A percentile compares a stretch with the other conserved stretches of the same genome.
Evolutionary conservation across 30 jellyfish, hydroid and myxozoan species (phyloP).

Genomic region (Turritopsis rubra): DNA sequence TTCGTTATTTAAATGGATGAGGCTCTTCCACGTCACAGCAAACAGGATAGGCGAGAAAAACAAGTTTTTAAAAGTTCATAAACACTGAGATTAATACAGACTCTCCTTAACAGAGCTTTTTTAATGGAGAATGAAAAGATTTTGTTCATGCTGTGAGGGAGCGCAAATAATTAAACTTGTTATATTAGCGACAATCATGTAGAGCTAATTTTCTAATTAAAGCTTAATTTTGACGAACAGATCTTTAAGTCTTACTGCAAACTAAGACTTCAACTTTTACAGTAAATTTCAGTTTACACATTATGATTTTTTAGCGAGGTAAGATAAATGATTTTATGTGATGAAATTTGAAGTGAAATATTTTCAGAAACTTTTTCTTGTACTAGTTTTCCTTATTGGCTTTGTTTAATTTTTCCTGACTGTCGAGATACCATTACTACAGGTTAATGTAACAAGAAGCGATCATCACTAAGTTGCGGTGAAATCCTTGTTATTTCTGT

Average conservation of each 20-base stretch:
- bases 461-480: no score
- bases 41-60: not conserved
- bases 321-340: not conserved
- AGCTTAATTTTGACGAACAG: not conserved
- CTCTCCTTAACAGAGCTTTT: not conserved
- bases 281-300: not conserved
- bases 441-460: no score
- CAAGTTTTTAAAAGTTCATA: not conserved
- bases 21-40: not conserved
- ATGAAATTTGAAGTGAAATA: no score
- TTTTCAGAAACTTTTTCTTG: no score
- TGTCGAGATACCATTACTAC: no score
- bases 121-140: not conserved
- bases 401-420: no score
- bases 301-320: not conserved
- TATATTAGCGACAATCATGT: not conserved
- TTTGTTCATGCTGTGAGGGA: not conserved
- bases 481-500: no score
- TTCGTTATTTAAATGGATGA: not conserved
- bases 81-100: not conserved
- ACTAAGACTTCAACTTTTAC: not conserved
- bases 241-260: not conserved
- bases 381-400: not conserved
- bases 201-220: not conserved
- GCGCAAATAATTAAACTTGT: not conserved